Evolutionary conservation across 2,113 vertebrate species (phyloP), one percentile per base, ranked within the genome.

Genomic region (Neotoma lepida): DNA sequence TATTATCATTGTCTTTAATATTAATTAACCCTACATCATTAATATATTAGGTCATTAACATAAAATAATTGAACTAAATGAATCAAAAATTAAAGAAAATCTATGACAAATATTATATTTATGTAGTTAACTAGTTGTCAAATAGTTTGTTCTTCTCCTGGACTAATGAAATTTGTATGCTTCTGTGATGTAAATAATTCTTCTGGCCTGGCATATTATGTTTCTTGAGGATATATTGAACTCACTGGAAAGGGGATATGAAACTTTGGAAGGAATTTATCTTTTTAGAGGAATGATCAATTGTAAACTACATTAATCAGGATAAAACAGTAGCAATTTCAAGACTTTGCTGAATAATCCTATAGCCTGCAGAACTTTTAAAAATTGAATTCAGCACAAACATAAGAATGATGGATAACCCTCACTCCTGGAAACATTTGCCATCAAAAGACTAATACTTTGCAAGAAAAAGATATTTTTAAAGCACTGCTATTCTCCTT

Each of bases 311-410:
- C 49, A 90, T 51, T 58, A 44, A 63, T n/a, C 41, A 77, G 28
- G 96, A 18, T 86, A 93, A 96, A 94, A 15, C 0, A 18, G 35
- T 8, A 22, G 10, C 30, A 91, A 41, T 96, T 97, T 93, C 15
- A 94, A 81, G 90, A 91, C 68, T 63, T 20, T 44, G 24, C 0
- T 2, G 2, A 22, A 89, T 24, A 64, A 46, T 71, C 35, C 7
- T 24, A 41, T 44, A 92, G 33, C 17, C 35, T 90, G 41, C 22
- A 89, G 46, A 90, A 49, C 1, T 8, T 87, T 94, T 89, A 9
- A 6, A 96, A 96, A 93, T 54, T 78, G 88, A 73, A 94, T 90
- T 96, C 80, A 61, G 9, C 77, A 70, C 74, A 96, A 97, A 86
- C 46, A n/a, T 9, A 64, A 86, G 88, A 93, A 63, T 24, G 87